These are phyloP conservation scores for Pomacea maculata DNA, from an alignment of 1,140 invertebrate species.

Conservation along the genomic window DNA sequence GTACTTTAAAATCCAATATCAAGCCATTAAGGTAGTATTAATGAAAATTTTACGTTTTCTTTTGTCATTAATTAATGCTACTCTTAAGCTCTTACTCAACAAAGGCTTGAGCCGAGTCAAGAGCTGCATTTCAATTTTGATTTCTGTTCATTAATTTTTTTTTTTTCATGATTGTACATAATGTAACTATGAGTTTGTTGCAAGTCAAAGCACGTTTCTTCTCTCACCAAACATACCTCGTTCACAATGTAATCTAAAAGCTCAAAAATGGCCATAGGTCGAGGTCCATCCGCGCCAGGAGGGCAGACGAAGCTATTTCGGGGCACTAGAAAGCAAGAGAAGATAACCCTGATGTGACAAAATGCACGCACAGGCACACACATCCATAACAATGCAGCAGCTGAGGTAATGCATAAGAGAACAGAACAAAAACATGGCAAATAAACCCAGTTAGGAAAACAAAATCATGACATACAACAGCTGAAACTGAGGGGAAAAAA, in stretches of 20 bases:
- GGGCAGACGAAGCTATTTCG: conserved; percentile 59
- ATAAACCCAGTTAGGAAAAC: not conserved
- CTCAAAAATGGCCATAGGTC: conserved; percentile 97
- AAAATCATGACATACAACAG: conserved; percentile 1
- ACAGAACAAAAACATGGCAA: conserved; percentile 6
- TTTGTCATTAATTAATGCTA: no score
- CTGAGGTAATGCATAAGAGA: conserved; percentile 16
- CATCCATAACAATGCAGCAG: not conserved
- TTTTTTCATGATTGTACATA: no score
- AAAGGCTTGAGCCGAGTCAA: no score
- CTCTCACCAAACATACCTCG: conserved; percentile 70
- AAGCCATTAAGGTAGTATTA: no score
- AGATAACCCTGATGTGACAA: conserved; percentile 30
- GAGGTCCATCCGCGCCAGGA: conserved; percentile 64
- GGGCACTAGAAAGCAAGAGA: conserved; percentile 57
- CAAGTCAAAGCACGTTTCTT: not conserved
- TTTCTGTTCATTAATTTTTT: no score
- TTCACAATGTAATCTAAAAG: conserved; percentile 99
- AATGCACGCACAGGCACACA: conserved; percentile 7
- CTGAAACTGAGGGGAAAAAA: not conserved
- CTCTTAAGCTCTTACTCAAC: no score
- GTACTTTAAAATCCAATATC: no score
- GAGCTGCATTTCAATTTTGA: no score
- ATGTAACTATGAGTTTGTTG: not conserved
- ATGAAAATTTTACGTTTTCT: no score